Evolutionary conservation across 2,797 vertebrate species (phyloP), one percentile per base, ranked within the genome.

Genomic region (Hybognathus amarus): DNA sequence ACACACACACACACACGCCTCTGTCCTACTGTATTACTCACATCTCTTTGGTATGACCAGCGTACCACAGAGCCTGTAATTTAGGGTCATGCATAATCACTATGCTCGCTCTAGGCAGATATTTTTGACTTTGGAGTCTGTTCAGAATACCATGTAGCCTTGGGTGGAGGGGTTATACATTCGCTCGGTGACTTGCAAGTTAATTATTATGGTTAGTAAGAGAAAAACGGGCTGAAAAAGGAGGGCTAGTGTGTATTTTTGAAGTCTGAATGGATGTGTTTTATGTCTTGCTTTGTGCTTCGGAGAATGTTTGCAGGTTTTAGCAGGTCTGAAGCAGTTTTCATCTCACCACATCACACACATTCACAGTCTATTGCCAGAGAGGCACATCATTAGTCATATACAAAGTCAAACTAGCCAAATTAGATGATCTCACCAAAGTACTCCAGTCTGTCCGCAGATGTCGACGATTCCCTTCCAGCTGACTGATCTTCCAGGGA

Each of bases 391-490:
- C 82, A 88, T 86, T 85, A 83, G 59, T 82, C 74, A 82, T 47
- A n/a, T 80, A 63, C 67, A 71, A 67, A 66, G 33, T 77, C 67
- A 71, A 67, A 66, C 40, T 77, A 33, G 67, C 22, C 2, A 84
- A 89, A 73, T 50, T 47, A 36, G 68, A 66, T 42, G 27, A 84
- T 88, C 95, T 96, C 91, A 97, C 96, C 96, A 87, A 96, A 97
- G 92, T 94, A 97, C 88, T 97, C 96, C 89, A 95, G 95, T 3
- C 95, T 93, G 87, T 91, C 95, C 93, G 0, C 8, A 38, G 6
- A 52, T 20, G 61, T 33, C 2, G 64, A 38, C 1, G 83, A 82
- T 79, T 94, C 94, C 89, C 95, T 85, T 7, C 90, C 91, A 2
- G 86, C 70, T 45, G 42, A 88, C 50, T 88, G 90, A 5, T 95